A percentile compares a stretch with the other conserved stretches of the same genome.
phyloP scores from a whole-genome alignment of 2,888 invertebrate genomes.

The Nemotelus pantherinus region DNA sequence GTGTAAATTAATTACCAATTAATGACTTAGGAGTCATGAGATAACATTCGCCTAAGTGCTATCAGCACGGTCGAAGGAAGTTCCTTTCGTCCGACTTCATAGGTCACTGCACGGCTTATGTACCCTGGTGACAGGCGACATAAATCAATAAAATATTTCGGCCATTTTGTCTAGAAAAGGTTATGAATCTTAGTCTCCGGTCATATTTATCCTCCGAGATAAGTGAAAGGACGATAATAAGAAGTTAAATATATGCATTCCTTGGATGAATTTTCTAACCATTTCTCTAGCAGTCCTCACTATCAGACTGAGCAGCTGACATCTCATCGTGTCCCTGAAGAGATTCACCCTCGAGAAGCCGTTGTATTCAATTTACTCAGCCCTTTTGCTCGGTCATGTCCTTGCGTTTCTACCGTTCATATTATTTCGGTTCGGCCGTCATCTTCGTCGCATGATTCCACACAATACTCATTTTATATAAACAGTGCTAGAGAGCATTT shows the following conservation, averaged over 20 bases:
- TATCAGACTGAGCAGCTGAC: background rate
- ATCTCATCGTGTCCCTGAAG: background rate
- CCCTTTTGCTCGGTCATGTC: background rate
- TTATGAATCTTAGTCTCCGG: no score
- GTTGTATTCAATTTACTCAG: conserved; percentile 30
- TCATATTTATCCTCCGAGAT: conserved; percentile 17
- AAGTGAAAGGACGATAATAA: conserved; percentile 18
- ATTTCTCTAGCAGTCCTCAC: background rate
- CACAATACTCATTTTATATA: conserved; percentile 40
- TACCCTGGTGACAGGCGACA: background rate
- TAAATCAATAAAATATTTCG: conserved; percentile 13
- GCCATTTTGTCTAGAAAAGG: background rate
- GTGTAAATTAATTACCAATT: conserved; percentile 40
- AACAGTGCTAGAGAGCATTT: conserved; percentile 39
- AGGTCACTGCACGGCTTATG: background rate
- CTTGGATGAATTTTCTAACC: conserved; percentile 3
- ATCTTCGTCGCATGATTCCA: conserved; percentile 7
- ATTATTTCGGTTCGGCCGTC: no score
- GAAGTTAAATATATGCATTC: background rate
- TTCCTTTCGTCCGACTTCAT: background rate
- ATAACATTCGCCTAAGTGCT: background rate
- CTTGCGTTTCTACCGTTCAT: background rate
- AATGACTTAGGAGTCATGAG: conserved; percentile 18
- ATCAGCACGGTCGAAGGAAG: background rate
- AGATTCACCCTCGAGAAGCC: conserved; percentile 23